Evolutionary conservation across 1,140 invertebrate species (phyloP), one percentile per base, ranked within the genome.

Genomic region (Atopsyche davidsoni): DNA sequence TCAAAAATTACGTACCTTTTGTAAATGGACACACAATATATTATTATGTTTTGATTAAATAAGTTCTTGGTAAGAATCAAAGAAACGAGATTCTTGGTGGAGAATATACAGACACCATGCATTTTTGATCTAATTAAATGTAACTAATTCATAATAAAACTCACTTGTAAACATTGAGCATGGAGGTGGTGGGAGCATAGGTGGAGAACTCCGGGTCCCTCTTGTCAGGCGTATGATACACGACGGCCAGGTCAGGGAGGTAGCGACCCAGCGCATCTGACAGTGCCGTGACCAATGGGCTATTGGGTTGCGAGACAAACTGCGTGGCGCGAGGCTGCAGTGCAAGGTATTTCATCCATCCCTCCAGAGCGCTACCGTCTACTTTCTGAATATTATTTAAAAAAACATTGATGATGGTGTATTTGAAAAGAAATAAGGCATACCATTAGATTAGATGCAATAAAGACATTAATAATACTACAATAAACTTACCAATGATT

Each of bases 161-260:
- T 77, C 75, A 92, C 87, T 87, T 91, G 69, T 96, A 96, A 36
- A 94, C 83, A 69, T 89, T 88, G 57, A 96, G 79, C 24, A 70
- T 78, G 3, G 88, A 85, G 60, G 79, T 78, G 1, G 87, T 83
- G 39, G 85, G 80, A 59, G 89, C 85, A 69, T 96, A 96, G 60
- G 97, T 89, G 48, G 89, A 79, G 74, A 93, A 93, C 64, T 97
- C 93, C 1, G 93, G 92, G 67, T 97, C 93, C 38, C 92, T 73
- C 63, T 84, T 87, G 64, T 92, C 89, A 9, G 86, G 79, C 41
- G 75, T 76, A 48, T 87, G 79, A 47, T 78, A 69, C 9, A 79
- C 79, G 9, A 83, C 63, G 65, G 85, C 85, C 1, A 86, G 80
- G 59, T 89, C 86, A 62, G 82, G 81, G 24, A 89, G 75, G 65